Base-by-base conservation (phyloP, 2,113 vertebrate species). In the Scatophagus argus region DNA sequence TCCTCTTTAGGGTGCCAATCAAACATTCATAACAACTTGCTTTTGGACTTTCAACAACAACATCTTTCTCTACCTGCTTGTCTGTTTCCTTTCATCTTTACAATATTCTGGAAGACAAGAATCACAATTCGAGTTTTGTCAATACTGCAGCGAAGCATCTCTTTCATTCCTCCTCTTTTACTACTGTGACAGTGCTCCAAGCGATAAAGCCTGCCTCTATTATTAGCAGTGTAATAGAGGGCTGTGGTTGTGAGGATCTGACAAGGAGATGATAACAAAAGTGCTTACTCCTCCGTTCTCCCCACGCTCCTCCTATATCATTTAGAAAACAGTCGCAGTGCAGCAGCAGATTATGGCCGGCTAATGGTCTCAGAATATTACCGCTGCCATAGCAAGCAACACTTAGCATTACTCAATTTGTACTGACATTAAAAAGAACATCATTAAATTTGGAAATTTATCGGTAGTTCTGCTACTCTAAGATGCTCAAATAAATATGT, bases 261-360 rank as follows among this genome's bases (percentile, higher is more conserved):
- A 92, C 88, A 91, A 86, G 85, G 79, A 89, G 87, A 91, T 85
- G 90, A 91, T 90, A 92, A 87, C 79, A 77, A 86, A 91, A 92
- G 83, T 87, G 89, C 92, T 91, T 87, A 90, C 82, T 87, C 89
- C 85, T 83, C 81, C 58, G 23, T 88, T 89, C 79, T 79, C 62
- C 74, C 83, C 14, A 23, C 19, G 31, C 84, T 83, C 61, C 81
- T 80, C 83, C 81, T 88, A 72, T 88, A 87, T 93, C 88, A 87
- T 91, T 92, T 90, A 77, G 90, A 82, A 90, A 90, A 87, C 70
- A 79, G 87, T 86, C 69, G 72, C 80, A 77, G 71, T 73, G 86
- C 83, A 41, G 77, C 65, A 86, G 81, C 70, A 62, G 73, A 91
- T 89, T 77, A 86, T 68, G 61, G 77, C 38, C 38, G 21, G 74